These are phyloP conservation scores for Chionis minor DNA, from an alignment of 2,113 vertebrate genomes.

Conservation along the genomic window DNA sequence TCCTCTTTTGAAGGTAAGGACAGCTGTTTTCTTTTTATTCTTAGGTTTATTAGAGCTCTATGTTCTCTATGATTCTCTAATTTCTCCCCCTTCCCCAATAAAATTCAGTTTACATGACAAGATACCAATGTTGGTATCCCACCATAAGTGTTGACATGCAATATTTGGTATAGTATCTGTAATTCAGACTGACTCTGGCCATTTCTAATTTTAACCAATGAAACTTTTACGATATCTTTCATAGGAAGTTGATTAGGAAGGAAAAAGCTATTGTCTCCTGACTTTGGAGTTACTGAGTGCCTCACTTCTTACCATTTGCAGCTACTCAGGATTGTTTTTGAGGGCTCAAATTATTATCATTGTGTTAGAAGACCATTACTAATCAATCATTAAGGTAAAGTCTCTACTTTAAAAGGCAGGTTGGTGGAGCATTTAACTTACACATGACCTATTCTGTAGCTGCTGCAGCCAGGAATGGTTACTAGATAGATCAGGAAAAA, in stretches of 20 bases:
- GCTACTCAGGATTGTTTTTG: neutral
- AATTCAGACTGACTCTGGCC: neutral
- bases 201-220: neutral
- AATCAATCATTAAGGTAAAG: neutral
- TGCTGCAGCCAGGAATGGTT: neutral
- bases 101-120: neutral
- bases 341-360: neutral
- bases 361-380: neutral
- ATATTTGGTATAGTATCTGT: neutral
- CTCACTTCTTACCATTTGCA: neutral
- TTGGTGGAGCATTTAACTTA: neutral
- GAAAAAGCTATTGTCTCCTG: neutral
- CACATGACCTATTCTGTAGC: neutral
- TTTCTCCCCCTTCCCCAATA: neutral
- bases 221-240: neutral
- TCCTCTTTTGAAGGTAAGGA: neutral
- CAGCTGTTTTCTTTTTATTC: neutral
- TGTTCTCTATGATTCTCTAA: neutral
- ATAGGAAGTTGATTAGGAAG: neutral
- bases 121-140: neutral
- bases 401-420: neutral
- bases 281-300: neutral
- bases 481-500: neutral
- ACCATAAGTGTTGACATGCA: neutral
- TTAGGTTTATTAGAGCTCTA: neutral